phyloP scores from a whole-genome alignment of 2,888 invertebrate genomes.

The Unio delphinus region DNA sequence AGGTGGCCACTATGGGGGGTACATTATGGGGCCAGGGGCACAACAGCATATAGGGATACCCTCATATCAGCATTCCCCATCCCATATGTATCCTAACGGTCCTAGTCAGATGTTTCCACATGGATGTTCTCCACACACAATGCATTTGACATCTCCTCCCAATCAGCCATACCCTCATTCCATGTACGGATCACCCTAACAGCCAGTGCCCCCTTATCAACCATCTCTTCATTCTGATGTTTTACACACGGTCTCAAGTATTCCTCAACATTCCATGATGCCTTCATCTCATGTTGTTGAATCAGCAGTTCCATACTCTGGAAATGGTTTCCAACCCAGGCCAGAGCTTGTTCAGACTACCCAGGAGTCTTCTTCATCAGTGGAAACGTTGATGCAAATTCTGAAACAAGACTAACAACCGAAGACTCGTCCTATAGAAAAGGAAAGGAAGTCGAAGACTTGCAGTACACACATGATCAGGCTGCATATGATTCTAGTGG shows the following conservation, averaged over 20 bases:
- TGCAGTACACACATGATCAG: slow-evolving; percentile 1
- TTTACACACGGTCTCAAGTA: background rate
- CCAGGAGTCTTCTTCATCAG: background rate
- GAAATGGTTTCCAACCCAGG: too few species aligned
- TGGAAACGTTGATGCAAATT: slow-evolving; percentile 2
- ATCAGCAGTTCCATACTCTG: too few species aligned
- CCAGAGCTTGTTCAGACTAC: too few species aligned
- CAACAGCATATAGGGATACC: slow-evolving; percentile 31
- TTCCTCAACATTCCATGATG: too few species aligned
- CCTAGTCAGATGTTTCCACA: slow-evolving; percentile 3
- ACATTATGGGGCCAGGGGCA: slow-evolving; percentile 27
- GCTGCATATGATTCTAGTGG: background rate
- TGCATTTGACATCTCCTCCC: slow-evolving; percentile 29
- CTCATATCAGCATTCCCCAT: slow-evolving; percentile 21
- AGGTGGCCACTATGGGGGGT: slow-evolving; percentile 36
- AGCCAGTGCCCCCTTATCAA: slow-evolving; percentile 12
- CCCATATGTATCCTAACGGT: slow-evolving; percentile 11
- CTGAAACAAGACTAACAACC: slow-evolving; percentile 14
- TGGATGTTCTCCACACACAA: slow-evolving; percentile 2
- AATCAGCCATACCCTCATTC: slow-evolving; percentile 23
- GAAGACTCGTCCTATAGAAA: slow-evolving; percentile 15
- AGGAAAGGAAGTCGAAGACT: background rate
- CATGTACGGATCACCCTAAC: slow-evolving; percentile 13
- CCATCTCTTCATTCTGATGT: slow-evolving; percentile 1
- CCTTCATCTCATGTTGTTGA: too few species aligned